phyloP scores from a whole-genome alignment of 2,113 vertebrate species.

The Alectura lathami region DNA sequence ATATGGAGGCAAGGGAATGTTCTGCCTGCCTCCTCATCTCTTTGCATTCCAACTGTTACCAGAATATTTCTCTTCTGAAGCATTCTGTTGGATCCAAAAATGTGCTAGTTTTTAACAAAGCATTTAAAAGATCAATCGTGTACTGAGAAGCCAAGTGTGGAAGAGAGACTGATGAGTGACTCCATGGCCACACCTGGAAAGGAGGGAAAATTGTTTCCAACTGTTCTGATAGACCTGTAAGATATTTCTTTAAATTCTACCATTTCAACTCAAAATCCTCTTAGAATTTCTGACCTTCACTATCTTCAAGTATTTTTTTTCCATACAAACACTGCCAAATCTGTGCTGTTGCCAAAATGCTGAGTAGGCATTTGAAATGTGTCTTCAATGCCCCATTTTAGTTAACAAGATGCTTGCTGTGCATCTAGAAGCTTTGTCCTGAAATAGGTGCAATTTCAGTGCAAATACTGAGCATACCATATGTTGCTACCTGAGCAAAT shows the following conservation, averaged over 20 bases:
- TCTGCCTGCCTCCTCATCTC: background rate
- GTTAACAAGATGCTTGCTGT: background rate
- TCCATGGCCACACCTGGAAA: background rate
- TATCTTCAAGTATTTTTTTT: background rate
- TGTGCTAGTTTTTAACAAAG: conserved; percentile 7
- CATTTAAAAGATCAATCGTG: background rate
- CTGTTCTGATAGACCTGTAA: conserved; percentile 1
- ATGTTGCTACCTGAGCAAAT: background rate
- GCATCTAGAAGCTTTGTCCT: background rate
- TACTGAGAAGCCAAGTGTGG: background rate
- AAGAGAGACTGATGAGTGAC: conserved; percentile 15
- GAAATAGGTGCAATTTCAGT: background rate
- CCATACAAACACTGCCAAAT: background rate
- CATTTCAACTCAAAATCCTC: conserved; percentile 34
- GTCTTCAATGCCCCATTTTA: background rate
- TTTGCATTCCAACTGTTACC: background rate
- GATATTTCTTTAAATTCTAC: background rate
- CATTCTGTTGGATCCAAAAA: conserved; percentile 2
- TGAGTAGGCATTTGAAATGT: conserved; percentile 2
- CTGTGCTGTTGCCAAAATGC: background rate
- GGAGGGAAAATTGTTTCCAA: conserved; percentile 43
- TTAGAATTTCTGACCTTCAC: conserved; percentile 1
- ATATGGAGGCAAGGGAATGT: background rate
- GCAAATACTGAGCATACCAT: background rate
- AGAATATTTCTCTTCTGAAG: background rate